Evolutionary conservation across 2,113 vertebrate genomes (phyloP).

Genomic region (Odobenus rosmarus): DNA sequence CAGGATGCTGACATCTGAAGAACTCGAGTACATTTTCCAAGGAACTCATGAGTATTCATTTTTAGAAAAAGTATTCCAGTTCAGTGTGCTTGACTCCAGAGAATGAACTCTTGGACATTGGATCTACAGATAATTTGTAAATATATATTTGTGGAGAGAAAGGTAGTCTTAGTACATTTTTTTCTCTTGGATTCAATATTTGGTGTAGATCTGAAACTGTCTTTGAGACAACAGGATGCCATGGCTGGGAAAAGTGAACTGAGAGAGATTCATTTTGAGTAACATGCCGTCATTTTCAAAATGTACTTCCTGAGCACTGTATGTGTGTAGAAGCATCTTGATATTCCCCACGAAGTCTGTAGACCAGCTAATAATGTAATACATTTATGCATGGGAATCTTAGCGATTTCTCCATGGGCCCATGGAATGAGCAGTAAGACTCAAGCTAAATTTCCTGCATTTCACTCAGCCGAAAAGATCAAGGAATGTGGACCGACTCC

Average conservation of each 20-base stretch:
- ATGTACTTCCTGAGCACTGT: conserved; percentile 26
- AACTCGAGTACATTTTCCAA: background rate
- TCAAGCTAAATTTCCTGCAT: background rate
- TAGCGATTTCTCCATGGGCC: background rate
- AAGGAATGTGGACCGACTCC: background rate
- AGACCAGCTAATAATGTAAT: conserved; percentile 41
- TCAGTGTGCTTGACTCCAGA: background rate
- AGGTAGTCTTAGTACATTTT: background rate
- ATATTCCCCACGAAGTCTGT: background rate
- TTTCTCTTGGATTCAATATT: background rate
- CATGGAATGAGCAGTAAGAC: background rate
- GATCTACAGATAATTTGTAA: background rate
- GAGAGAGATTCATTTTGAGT: conserved; percentile 46
- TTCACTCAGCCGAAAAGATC: background rate
- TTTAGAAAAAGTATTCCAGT: background rate
- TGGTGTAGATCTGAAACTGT: background rate
- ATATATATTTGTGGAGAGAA: background rate
- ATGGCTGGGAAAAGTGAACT: background rate
- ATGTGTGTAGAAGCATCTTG: background rate
- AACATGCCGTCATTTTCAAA: conserved; percentile 46
- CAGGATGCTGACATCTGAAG: background rate
- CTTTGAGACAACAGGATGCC: background rate
- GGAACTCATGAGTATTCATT: background rate
- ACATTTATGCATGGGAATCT: background rate
- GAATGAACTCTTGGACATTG: background rate